Evolutionary conservation across 2,113 vertebrate species (phyloP).

Genomic region (Onychostruthus taczanowskii): DNA sequence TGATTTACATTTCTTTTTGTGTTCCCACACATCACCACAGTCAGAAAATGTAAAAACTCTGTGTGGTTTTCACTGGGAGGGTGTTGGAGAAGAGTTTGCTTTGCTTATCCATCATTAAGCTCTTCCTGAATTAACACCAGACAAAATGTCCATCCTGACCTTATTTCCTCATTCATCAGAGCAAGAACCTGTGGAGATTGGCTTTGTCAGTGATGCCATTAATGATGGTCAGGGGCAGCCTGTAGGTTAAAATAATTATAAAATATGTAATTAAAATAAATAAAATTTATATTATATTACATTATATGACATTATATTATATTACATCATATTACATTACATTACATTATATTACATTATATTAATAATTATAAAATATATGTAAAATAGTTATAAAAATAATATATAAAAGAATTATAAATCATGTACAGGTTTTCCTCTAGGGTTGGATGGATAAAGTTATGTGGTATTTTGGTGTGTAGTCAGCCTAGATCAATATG

Average conservation of each 20-base stretch:
- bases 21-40: not conserved
- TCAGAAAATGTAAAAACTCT: not conserved
- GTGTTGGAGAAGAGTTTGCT: not conserved
- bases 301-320: no score
- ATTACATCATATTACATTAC: no score
- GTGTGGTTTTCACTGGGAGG: not conserved
- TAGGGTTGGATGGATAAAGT: not conserved
- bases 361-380: no score
- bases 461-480: not conserved
- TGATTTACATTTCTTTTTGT: not conserved
- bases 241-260: not conserved
- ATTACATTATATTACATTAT: no score
- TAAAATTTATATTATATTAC: not conserved
- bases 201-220: not conserved
- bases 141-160: not conserved
- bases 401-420: not conserved
- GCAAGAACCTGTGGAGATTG: not conserved
- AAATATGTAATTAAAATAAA: not conserved
- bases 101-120: not conserved
- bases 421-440: not conserved
- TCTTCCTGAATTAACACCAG: not conserved
- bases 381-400: no score
- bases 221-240: not conserved
- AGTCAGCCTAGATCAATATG: not conserved
- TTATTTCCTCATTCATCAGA: not conserved